Base-by-base conservation (phyloP, 2,888 invertebrate species). In the Eueremaeus valkanovi region DNA sequence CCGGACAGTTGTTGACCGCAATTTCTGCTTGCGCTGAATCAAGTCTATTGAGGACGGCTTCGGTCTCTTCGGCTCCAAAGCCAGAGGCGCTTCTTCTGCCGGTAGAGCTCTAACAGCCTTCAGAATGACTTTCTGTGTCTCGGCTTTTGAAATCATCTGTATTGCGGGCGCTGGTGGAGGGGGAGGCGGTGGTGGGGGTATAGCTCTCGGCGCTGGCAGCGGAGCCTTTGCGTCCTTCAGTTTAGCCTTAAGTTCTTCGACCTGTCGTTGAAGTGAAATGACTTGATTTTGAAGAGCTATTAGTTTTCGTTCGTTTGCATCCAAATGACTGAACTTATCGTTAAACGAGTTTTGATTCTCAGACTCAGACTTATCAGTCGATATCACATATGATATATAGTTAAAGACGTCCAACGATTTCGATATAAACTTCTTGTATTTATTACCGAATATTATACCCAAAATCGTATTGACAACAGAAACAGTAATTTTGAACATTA, bases 241-340 rank as follows among this genome's bases (percentile, higher is more conserved):
- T n/a, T n/a, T 63, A 11, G 31, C 1, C 33, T 63, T 31, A 1
- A 63, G 63, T 8, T 66, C 36, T 21, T 66, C 63, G 36, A 66
- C 33, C 8, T 36, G 63, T 16, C 36, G 5, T 31, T 61, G 27
- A 61, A 61, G 29, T 5, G 31, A 61, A 61, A 61, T 21, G n/a
- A 61, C 2, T 61, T 61, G 61, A 29, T 61, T 61, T 61, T 61
- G 61, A 31, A 61, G 61, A 29, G 61, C 61, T 16, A 31, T 61
- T 29, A 61, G 31, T 29, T 66, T 66, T 11, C 40, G n/a, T 36
- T 45, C 70, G 6, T 5, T 45, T 11, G 27, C 13, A 3, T 45
- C 70, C 40, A 70, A 33, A 0, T 40, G 68, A n/a, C 11, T 16
- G n/a, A n/a, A 5, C 16, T 0, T 70, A 24, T 45, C 36, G 27